Evolutionary conservation across 1,140 invertebrate genomes (phyloP).

Genomic region (Drosophila ironensis): DNA sequence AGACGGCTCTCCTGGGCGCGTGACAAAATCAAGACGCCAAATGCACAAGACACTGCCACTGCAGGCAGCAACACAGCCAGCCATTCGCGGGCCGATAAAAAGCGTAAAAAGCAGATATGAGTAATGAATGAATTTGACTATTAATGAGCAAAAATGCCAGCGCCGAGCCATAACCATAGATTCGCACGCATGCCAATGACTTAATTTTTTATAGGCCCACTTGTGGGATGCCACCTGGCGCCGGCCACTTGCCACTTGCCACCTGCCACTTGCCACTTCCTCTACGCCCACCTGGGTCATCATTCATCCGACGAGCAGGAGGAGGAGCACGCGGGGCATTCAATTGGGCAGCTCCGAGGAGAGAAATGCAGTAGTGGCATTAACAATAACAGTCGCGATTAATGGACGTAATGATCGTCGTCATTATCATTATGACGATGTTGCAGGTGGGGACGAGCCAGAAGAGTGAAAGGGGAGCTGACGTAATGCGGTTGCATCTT

Average conservation of each 20-base stretch:
- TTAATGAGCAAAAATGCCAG: conserved; percentile 60
- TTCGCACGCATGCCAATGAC: conserved; percentile 68
- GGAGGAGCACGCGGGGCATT: conserved; percentile 2
- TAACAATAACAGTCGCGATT: conserved; percentile 1
- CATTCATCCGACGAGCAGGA: conserved; percentile 4
- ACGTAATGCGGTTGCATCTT: conserved; percentile 69
- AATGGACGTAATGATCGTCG: neutral
- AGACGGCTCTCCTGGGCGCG: conserved; percentile 19
- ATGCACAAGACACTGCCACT: conserved; percentile 6
- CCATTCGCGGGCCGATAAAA: conserved; percentile 53
- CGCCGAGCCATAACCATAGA: conserved; percentile 13
- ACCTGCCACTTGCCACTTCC: conserved; percentile 3
- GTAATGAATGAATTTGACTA: conserved; percentile 57
- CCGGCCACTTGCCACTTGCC: neutral
- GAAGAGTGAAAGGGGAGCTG: conserved; percentile 54
- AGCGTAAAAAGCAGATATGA: conserved; percentile 27
- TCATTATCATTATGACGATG: neutral
- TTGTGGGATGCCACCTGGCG: too few species aligned
- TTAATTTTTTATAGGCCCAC: conserved; percentile 37
- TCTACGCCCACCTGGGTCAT: conserved; percentile 34
- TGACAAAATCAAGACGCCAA: conserved; percentile 50
- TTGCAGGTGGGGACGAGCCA: neutral
- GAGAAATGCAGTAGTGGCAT: conserved; percentile 19
- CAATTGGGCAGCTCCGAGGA: conserved; percentile 17
- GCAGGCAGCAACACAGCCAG: conserved; percentile 1